These are phyloP conservation scores for Rhorus exstirpatorius DNA, from an alignment of 2,888 invertebrate species.

Conservation along the genomic window DNA sequence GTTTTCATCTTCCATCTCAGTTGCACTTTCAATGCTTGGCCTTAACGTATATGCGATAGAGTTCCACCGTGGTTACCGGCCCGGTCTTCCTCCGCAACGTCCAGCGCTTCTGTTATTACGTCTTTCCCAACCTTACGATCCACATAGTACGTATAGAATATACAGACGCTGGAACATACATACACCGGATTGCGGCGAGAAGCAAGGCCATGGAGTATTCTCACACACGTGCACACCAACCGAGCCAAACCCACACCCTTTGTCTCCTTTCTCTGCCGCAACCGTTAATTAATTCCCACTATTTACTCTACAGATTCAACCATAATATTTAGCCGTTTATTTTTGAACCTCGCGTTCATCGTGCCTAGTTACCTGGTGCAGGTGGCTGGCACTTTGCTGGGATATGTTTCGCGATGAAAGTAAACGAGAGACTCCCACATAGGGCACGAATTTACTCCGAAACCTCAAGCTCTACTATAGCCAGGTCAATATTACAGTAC, in stretches of 20 bases:
- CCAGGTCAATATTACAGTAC: slow-evolving; percentile 9
- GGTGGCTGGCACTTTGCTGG: neutral
- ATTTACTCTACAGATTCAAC: slow-evolving; percentile 79
- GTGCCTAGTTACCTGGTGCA: neutral
- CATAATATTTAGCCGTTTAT: slow-evolving; percentile 78
- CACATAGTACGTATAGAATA: slow-evolving; percentile 6
- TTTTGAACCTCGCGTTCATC: slow-evolving; percentile 69
- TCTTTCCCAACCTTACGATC: slow-evolving; percentile 50
- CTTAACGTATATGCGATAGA: slow-evolving; percentile 43
- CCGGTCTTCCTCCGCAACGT: slow-evolving; percentile 43
- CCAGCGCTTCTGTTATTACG: slow-evolving; percentile 53
- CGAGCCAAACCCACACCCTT: slow-evolving; percentile 22
- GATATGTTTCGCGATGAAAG: slow-evolving; percentile 20
- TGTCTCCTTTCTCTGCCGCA: slow-evolving; percentile 46
- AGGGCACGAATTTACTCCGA: neutral
- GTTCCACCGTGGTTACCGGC: slow-evolving; percentile 40
- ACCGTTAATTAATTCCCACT: slow-evolving; percentile 78
- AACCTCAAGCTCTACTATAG: neutral
- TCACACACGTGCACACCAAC: slow-evolving; percentile 1
- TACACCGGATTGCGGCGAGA: slow-evolving; percentile 3
- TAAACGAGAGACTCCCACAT: neutral
- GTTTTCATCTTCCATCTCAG: slow-evolving; percentile 50
- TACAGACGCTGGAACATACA: slow-evolving; percentile 8
- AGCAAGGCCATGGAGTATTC: slow-evolving; percentile 19
- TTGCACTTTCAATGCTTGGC: slow-evolving; percentile 39